phyloP scores from a whole-genome alignment of 2,888 invertebrate genomes.

The Meliscaeva auricollis region DNA sequence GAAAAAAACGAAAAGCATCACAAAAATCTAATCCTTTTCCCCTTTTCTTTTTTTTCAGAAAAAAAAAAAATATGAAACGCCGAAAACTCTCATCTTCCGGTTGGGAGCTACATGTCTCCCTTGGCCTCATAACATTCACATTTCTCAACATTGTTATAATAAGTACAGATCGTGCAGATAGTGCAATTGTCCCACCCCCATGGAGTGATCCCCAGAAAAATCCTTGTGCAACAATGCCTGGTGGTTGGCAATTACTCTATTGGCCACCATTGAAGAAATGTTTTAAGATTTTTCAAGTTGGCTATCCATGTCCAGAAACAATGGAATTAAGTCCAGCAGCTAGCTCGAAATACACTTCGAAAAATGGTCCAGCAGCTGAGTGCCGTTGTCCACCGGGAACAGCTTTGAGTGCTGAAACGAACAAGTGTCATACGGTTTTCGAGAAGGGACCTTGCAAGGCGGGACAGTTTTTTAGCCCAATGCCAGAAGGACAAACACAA shows the following conservation, averaged over 20 bases:
- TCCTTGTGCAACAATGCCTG: slow-evolving; percentile 91
- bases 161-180: slow-evolving; percentile 73
- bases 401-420: slow-evolving; percentile 88
- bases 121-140: slow-evolving; percentile 76
- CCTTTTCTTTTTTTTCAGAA: not conserved
- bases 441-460: slow-evolving; percentile 89
- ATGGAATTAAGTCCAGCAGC: slow-evolving; percentile 91
- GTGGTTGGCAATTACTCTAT: slow-evolving; percentile 94
- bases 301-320: slow-evolving; percentile 92
- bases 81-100: slow-evolving; percentile 80
- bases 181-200: slow-evolving; percentile 90
- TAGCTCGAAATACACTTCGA: slow-evolving; percentile 82
- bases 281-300: slow-evolving; percentile 94
- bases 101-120: slow-evolving; percentile 79
- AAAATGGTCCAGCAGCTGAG: slow-evolving; percentile 88
- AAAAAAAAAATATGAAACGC: slow-evolving; percentile 78
- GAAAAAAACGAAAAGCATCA: too few relatives aligned
- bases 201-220: slow-evolving; percentile 93
- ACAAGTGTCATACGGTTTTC: slow-evolving; percentile 90
- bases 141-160: slow-evolving; percentile 46
- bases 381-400: slow-evolving; percentile 93
- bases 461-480: slow-evolving; percentile 91
- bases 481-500: slow-evolving; percentile 81
- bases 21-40: too few relatives aligned
- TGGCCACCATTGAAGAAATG: slow-evolving; percentile 94